Percentiles rank a stretch among this genome's conserved stretches.
Evolutionary conservation across 2,888 invertebrate species (phyloP).

Genomic region (Chirona hameri): DNA sequence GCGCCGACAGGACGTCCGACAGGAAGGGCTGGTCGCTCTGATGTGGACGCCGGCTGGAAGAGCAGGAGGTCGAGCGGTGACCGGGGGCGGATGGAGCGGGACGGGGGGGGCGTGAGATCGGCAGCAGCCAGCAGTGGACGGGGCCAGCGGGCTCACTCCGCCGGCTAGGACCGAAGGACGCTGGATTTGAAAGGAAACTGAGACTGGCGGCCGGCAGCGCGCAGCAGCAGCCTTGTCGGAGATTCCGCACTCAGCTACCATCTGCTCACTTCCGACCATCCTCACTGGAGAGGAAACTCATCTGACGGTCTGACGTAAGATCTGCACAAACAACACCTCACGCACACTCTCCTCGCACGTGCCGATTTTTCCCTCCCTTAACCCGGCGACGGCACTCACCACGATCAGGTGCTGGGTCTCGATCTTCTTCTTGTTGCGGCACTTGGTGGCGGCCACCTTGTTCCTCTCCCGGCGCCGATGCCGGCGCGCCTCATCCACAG

Average conservation of each 20-base stretch:
- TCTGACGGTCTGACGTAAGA: background rate
- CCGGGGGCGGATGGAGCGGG: background rate
- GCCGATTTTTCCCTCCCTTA: slow-evolving; percentile 39
- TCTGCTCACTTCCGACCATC: too few species aligned
- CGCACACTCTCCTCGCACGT: background rate
- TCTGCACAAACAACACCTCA: background rate
- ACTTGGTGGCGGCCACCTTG: slow-evolving; percentile 92
- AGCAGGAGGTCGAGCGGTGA: background rate
- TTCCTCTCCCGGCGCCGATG: slow-evolving; percentile 81
- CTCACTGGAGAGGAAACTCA: background rate
- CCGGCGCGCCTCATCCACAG: slow-evolving; percentile 85
- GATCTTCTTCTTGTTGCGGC: slow-evolving; percentile 80
- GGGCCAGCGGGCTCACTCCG: background rate
- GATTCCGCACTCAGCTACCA: too few species aligned
- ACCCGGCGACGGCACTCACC: slow-evolving; percentile 53
- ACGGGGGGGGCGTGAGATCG: background rate
- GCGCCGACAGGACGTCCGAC: too few species aligned
- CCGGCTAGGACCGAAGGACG: background rate
- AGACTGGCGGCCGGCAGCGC: background rate
- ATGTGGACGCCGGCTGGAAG: background rate
- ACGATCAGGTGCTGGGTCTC: slow-evolving; percentile 75
- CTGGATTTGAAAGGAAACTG: background rate
- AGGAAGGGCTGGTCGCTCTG: too few species aligned
- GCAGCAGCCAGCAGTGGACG: background rate
- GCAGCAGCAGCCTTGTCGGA: too few species aligned